These are phyloP conservation scores for Hippocampus guttulatus DNA, from an alignment of 2,113 vertebrate genomes.

Conservation along the genomic window DNA sequence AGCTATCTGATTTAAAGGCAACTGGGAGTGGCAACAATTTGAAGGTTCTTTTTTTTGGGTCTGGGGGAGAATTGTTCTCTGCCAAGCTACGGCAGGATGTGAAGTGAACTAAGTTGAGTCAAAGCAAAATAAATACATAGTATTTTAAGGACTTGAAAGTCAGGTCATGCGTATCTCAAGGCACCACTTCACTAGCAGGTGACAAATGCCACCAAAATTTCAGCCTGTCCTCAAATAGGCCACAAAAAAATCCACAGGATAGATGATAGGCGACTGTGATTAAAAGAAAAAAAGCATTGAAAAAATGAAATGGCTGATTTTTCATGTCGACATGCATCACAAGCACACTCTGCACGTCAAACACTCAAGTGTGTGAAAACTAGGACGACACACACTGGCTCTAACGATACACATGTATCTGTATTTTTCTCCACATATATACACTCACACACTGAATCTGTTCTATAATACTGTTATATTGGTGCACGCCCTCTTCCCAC, in stretches of 20 bases:
- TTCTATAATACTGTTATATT: slow-evolving; percentile 76
- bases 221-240: slow-evolving; percentile 64
- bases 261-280: slow-evolving; percentile 50
- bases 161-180: background rate
- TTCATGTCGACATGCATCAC: slow-evolving; percentile 73
- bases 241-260: slow-evolving; percentile 58
- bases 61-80: too few relatives aligned
- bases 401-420: slow-evolving; percentile 73
- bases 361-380: slow-evolving; percentile 72
- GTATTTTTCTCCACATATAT: slow-evolving; percentile 74
- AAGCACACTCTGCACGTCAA: slow-evolving; percentile 76
- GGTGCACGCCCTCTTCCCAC: slow-evolving; percentile 65
- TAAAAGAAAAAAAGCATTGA: slow-evolving; percentile 63
- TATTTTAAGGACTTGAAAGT: background rate
- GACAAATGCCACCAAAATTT: slow-evolving; percentile 57
- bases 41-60: too few relatives aligned
- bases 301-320: slow-evolving; percentile 75
- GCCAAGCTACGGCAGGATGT: too few relatives aligned
- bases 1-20: background rate
- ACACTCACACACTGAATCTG: slow-evolving; percentile 70
- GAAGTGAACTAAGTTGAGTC: background rate
- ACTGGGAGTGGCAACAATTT: too few relatives aligned
- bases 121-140: background rate
- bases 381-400: slow-evolving; percentile 73
- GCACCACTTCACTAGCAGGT: slow-evolving; percentile 43